These are phyloP conservation scores for Brachionus rubens DNA, from an alignment of 1,140 invertebrate species.

Conservation along the genomic window DNA sequence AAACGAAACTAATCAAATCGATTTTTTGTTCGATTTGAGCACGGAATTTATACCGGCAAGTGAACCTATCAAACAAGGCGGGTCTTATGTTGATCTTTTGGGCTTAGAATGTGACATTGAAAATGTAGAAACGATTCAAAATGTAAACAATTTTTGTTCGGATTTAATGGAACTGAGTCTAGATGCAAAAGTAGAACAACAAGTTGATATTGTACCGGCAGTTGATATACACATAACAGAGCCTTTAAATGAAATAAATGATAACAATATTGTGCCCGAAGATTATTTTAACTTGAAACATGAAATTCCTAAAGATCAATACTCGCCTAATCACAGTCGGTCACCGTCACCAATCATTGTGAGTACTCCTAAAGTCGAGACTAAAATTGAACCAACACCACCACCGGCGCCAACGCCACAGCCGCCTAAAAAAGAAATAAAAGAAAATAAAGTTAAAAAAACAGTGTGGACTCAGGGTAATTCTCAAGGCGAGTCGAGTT, in stretches of 20 bases:
- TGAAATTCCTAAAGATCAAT: slow-evolving; percentile 29
- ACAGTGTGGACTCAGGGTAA: background rate
- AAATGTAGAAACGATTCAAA: background rate
- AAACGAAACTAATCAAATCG: background rate
- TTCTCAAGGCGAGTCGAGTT: slow-evolving; percentile 5
- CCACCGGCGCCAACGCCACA: background rate
- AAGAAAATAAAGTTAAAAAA: background rate
- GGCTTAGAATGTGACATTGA: slow-evolving; percentile 18
- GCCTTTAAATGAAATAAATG: slow-evolving; percentile 33
- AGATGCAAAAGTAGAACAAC: background rate
- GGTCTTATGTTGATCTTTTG: slow-evolving; percentile 33
- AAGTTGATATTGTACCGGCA: background rate
- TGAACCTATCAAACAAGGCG: background rate
- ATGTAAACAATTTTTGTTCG: background rate
- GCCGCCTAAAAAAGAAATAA: background rate
- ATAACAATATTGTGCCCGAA: slow-evolving; percentile 45
- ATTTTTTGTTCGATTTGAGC: slow-evolving; percentile 28
- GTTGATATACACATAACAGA: slow-evolving; percentile 42
- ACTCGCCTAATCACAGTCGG: too few relatives aligned
- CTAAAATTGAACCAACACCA: background rate
- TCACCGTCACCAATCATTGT: background rate
- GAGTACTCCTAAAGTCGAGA: background rate
- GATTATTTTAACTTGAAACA: slow-evolving; percentile 37
- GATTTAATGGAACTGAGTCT: slow-evolving; percentile 12
- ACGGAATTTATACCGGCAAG: background rate